These are phyloP conservation scores for Montipora sp. DNA, from an alignment of 64 coral and sea anemone species.

Conservation along the genomic window DNA sequence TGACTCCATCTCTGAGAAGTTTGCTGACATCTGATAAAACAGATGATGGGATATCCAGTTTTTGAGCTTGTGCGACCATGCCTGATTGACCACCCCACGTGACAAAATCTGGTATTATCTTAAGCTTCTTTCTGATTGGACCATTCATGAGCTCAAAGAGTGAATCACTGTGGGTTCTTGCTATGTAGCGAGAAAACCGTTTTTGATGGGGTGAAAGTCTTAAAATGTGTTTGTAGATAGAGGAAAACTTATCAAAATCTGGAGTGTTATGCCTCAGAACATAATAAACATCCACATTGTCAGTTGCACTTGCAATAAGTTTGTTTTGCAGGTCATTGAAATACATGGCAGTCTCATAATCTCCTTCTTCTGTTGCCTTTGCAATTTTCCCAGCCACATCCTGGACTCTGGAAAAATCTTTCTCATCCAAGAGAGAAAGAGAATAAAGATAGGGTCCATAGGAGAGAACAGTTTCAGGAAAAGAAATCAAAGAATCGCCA, in stretches of 20 bases:
- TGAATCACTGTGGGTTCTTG: constrained; percentile 52
- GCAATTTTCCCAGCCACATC: constrained; percentile 34
- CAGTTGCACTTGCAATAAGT: constrained; percentile 67
- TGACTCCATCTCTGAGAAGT: constrained; percentile 60
- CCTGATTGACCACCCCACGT: constrained; percentile 86
- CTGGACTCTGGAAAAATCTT: constrained; percentile 59
- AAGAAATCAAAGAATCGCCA: constrained; percentile 97
- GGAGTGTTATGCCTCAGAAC: constrained; percentile 80
- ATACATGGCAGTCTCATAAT: constrained; percentile 74
- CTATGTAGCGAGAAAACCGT: constrained; percentile 66
- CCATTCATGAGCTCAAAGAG: constrained; percentile 92
- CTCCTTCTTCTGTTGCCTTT: constrained; percentile 50
- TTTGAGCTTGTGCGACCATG: constrained; percentile 69
- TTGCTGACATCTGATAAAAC: constrained; percentile 79
- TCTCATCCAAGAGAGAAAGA: constrained; percentile 81
- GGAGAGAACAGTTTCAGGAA: constrained; percentile 79
- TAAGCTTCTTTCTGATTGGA: constrained; percentile 97
- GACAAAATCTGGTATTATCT: constrained; percentile 88
- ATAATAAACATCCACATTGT: constrained; percentile 95
- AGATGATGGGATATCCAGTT: constrained; percentile 81
- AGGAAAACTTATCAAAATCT: background rate
- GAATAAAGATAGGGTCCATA: constrained; percentile 93
- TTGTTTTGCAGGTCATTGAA: constrained; percentile 52
- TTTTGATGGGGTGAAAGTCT: constrained; percentile 13
- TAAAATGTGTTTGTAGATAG: background rate